Evolutionary conservation across 2,888 invertebrate genomes (phyloP), one percentile per base, ranked within the genome.

Genomic region (Sympetrum striolatum): DNA sequence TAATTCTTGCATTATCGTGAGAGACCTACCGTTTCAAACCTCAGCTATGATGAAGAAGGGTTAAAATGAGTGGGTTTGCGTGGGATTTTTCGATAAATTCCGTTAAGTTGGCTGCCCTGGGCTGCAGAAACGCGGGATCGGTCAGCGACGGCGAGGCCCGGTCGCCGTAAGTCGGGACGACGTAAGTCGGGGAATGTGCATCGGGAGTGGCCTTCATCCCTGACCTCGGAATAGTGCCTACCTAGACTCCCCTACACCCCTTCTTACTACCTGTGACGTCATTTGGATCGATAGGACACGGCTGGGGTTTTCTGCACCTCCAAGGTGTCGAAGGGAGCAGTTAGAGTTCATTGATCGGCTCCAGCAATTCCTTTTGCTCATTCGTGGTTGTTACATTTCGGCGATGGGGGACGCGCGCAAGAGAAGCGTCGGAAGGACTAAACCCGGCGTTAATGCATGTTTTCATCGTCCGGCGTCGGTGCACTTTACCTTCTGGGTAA

Each of bases 141-240:
- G 79, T 31, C 79, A 35, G 25, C 79, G 79, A 15, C 79, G 79
- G 35, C 79, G 79, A 31, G 31, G 79, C 79, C 31, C 64, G 73
- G 1, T 79, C 25, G 31, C 14, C 25, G 79, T 25, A 79, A 31
- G 35, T 53, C 53, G 53, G 53, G 90, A 86, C 73, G 60, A 73
- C 81, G 81, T 44, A 90, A 90, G 53, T 35, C 79, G 79, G 35
- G 82, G 82, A 79, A 53, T 48, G 90, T 90, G 81, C 73, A 90
- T 81, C 12, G 39, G 37, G 81, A 14, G 22, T 81, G 22, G 12
- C n/a, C n/a, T 22, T 22, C 81, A n/a, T 31, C 81, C 44, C 81
- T 81, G 81, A 44, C 81, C 39, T 81, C 81, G 81, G 81, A 22
- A 44, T n/a, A 39, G 37, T 35, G 53, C 53, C 53, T 53, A 53